Base-by-base conservation (phyloP, 2,797 vertebrate species). In the Oryzias dopingdopingensis region DNA sequence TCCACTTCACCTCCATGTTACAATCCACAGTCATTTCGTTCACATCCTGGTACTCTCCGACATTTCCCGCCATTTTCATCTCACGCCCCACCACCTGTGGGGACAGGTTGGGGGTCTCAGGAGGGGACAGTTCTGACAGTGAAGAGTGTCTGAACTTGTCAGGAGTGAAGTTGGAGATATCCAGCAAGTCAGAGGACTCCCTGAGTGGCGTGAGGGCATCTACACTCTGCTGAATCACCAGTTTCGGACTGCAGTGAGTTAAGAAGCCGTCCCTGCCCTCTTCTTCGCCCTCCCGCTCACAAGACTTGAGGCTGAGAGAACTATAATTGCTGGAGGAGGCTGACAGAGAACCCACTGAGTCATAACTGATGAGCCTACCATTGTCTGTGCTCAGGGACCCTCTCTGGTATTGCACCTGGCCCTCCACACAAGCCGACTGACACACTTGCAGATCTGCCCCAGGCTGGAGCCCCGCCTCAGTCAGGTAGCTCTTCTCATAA, bases 81-180 rank as follows among this genome's bases (percentile, higher is more conserved):
- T 98, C 96, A 0, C 93, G 92, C 59, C 93, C 94, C 65, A 93
- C 89, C 81, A 98, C 96, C 89, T 98, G 96, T 0, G 96, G 97
- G 64, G 97, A 98, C 81, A 98, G 92, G 88, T 93, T 98, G 37
- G 97, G 97, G 55, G 97, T 99, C 85, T 98, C 95, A 0, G 97
- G 96, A 70, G 97, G 96, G 58, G 96, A 99, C 78, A 98, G 94
- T 83, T 98, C 96, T 7, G 96, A 97, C 83, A 98, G 91, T 40
- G 96, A 98, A 4, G 95, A 95, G 87, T 98, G 96, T 84, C 96
- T 94, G 89, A 99, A 99, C 87, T 98, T 98, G 91, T 99, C 97
- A 42, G 97, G 97, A 58, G 97, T 99, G 84, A 99, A 99, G 92
- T 99, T 99, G 62, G 97, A 99, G 85, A 99, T 99, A 86, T 99